These are phyloP conservation scores for Drosophila nebulosa DNA, from an alignment of 1,140 invertebrate genomes.

Conservation along the genomic window DNA sequence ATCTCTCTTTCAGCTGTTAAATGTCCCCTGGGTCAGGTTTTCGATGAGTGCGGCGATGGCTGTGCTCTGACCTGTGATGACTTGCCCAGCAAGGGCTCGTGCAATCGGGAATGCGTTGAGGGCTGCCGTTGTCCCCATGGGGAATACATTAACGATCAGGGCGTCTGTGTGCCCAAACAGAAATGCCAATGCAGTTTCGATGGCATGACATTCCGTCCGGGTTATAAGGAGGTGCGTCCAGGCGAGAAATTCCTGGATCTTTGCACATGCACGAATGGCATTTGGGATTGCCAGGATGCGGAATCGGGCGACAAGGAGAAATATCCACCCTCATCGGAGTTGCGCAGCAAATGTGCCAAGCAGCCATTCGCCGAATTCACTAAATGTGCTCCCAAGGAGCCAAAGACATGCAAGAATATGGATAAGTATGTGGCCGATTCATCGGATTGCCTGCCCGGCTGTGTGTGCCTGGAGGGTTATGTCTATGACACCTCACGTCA, in stretches of 20 bases:
- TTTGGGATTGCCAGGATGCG: slow-evolving; percentile 88
- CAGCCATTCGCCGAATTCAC: slow-evolving; percentile 87
- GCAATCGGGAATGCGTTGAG: slow-evolving; percentile 87
- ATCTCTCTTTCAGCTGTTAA: slow-evolving; percentile 82
- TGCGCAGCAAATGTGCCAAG: slow-evolving; percentile 84
- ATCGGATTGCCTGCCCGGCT: slow-evolving; percentile 87
- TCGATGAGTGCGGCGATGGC: slow-evolving; percentile 89
- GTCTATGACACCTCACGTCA: slow-evolving; percentile 86
- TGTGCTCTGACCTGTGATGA: slow-evolving; percentile 88
- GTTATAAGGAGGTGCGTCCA: slow-evolving; percentile 87
- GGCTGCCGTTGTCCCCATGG: slow-evolving; percentile 93
- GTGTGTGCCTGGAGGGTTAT: slow-evolving; percentile 88
- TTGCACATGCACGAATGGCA: slow-evolving; percentile 88
- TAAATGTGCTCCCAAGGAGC: slow-evolving; percentile 88
- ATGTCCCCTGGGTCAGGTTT: slow-evolving; percentile 89
- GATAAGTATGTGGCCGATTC: slow-evolving; percentile 82
- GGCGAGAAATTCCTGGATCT: slow-evolving; percentile 85
- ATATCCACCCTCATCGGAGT: slow-evolving; percentile 84
- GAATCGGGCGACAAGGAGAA: slow-evolving; percentile 84
- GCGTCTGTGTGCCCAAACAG: slow-evolving; percentile 88
- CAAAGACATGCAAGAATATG: slow-evolving; percentile 92
- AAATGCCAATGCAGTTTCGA: slow-evolving; percentile 89
- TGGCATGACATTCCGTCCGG: slow-evolving; percentile 87
- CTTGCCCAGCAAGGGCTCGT: slow-evolving; percentile 78
- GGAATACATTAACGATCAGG: slow-evolving; percentile 86